Evolutionary conservation across 2,797 vertebrate genomes (phyloP), one percentile per base, ranked within the genome.

Genomic region (Paramormyrops hopkinsi): DNA sequence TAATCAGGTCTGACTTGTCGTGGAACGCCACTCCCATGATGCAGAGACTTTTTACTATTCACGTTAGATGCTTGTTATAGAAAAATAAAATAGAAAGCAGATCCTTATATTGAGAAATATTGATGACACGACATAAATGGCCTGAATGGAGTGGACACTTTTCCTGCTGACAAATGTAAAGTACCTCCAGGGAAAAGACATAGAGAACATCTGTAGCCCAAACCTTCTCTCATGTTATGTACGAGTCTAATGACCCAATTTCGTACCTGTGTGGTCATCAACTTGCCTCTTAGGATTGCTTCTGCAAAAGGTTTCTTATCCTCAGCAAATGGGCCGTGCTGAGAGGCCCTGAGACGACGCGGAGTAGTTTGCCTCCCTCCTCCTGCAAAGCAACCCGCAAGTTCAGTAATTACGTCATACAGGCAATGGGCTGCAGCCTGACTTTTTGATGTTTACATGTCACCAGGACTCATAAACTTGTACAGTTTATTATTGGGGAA

Each of bases 261-360:
- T 83, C 22, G 48, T 19, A 48, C 79, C 44, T 83, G 44, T 48
- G n/a, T 48, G 79, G 48, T 83, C 41, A 82, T 82, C 79, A 48
- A 48, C 44, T 83, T 83, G 44, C 79, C 44, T 48, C 7, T 25
- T 22, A 22, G 44, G 48, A 83, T 83, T 83, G 79, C 44, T 83
- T 83, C 79, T 83, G 33, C 19, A 44, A 22, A 83, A 83, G n/a
- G 37, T 48, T 83, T 48, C 79, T 83, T 83, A 83, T 83, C 79
- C 19, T n/a, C 79, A 44, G 37, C 79, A 83, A 83, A 83, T 48
- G 79, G 79, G 37, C 79, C 44, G 19, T 83, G 41, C 79, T 83
- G 12, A 48, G 37, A 48, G 79, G 9, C 79, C 44, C 79, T 48
- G 79, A 44, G 79, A 83, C 7, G 17, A 83, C 12, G 5, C 2